Conservation (phyloP, 1,140 invertebrate genomes). For the Luehdorfia chinensis region DNA sequence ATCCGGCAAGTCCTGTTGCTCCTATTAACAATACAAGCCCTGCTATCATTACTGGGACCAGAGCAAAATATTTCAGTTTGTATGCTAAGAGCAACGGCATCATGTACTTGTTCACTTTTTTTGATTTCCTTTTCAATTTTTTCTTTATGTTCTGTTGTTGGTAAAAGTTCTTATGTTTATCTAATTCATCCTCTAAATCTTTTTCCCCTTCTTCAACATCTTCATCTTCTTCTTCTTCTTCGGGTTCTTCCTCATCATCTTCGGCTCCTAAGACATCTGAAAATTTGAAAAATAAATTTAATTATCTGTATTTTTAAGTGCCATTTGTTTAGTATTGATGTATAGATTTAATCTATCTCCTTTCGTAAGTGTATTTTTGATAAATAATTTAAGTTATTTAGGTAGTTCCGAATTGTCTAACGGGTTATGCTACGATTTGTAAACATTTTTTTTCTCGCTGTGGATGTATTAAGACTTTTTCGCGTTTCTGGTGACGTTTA, state of each 20-base stretch:
- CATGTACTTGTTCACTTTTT: slow-evolving; percentile 83
- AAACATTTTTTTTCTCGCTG: too few relatives aligned
- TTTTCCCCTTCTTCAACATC: slow-evolving; percentile 50
- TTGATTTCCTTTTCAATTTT: slow-evolving; percentile 67
- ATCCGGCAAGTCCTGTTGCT: slow-evolving; percentile 87
- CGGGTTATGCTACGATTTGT: too few relatives aligned
- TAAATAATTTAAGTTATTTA: too few relatives aligned
- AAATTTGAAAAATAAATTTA: slow-evolving; percentile 30
- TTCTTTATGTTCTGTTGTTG: slow-evolving; percentile 33
- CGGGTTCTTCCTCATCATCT: slow-evolving; percentile 53
- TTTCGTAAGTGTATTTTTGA: too few relatives aligned
- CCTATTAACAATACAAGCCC: slow-evolving; percentile 85
- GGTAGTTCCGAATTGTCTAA: too few relatives aligned
- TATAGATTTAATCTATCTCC: too few relatives aligned
- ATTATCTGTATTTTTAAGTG: too few relatives aligned
- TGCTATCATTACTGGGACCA: slow-evolving; percentile 86
- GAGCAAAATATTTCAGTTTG: slow-evolving; percentile 88
- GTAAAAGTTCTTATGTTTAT: slow-evolving; percentile 1
- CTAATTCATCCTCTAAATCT: slow-evolving; percentile 36
- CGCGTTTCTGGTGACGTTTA: too few relatives aligned
- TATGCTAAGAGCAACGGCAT: slow-evolving; percentile 87
- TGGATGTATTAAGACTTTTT: too few relatives aligned
- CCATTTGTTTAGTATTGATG: too few relatives aligned
- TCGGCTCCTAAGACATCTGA: slow-evolving; percentile 58
- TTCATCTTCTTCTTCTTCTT: slow-evolving; percentile 43